Base-by-base conservation (phyloP, 2,888 invertebrate genomes). In the Ormyrus labotus region DNA sequence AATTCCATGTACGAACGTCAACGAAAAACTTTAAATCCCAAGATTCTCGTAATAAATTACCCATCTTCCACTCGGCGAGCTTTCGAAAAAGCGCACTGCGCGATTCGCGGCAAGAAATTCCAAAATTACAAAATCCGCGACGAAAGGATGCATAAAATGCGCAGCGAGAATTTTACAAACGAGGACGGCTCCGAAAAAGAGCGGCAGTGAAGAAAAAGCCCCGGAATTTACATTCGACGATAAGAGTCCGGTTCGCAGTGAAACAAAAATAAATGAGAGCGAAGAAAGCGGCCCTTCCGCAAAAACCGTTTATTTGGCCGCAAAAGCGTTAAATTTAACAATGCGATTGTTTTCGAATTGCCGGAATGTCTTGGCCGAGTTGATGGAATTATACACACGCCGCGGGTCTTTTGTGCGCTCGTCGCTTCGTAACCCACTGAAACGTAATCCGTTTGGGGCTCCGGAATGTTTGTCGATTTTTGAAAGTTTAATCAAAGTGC, bases 201-300 rank as follows among this genome's bases (percentile, higher is more conserved):
- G 19, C 60, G 72, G 34, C 8, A n/a, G 68, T 9, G 51, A 77
- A n/a, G 70, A 64, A 77, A 69, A 64, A 34, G 34, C 57, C 57
- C 57, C n/a, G 55, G 48, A 77, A 70, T 77, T 77, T 77, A 77
- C 70, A 77, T 77, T 77, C 34, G 8, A 55, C 70, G 64, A 77
- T 69, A 77, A 77, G 70, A 57, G 77, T 13, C n/a, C 61, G 57
- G 45, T 76, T 76, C 55, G 69, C 48, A 11, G 60, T 1, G 76
- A 50, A 61, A 63, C 19, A 61, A 69, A 76, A 76, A 76, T 69
- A 68, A 47, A 61, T 5, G 61, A 69, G 50, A 60, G 45, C n/a
- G 45, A 48, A 57, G 19, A 34, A 58, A 45, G 34, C 34, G 3
- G 34, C 34, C 3, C 34, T 34, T 34, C 34, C 34, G 34, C 34